Conservation (phyloP, 2,113 vertebrate genomes). For the Sturnira hondurensis region DNA sequence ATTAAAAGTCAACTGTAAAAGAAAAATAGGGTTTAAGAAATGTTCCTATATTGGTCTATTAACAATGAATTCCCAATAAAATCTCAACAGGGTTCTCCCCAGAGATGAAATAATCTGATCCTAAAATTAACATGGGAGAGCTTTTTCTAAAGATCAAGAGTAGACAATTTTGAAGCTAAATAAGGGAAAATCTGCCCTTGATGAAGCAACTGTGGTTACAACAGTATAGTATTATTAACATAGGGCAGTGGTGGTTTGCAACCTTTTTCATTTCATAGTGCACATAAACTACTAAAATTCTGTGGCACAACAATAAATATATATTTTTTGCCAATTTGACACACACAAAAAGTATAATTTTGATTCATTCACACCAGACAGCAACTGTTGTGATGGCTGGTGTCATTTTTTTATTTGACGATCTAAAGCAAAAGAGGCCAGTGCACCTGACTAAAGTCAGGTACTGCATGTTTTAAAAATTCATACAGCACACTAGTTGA, state of each 20-base stretch:
- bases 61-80: background rate
- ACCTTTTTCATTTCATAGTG: too few species aligned
- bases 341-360: background rate
- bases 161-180: background rate
- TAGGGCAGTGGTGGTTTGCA: background rate
- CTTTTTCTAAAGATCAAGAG: background rate
- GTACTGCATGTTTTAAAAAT: too few species aligned
- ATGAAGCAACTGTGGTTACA: background rate
- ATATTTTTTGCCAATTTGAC: too few species aligned
- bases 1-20: background rate
- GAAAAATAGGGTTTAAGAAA: background rate
- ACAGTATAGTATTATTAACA: background rate
- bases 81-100: background rate
- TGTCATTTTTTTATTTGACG: background rate
- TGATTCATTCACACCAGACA: background rate
- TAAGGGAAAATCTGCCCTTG: background rate
- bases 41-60: background rate
- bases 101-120: background rate
- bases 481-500: too few species aligned
- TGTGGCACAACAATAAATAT: too few species aligned
- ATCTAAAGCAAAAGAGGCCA: too few species aligned
- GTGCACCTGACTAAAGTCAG: too few species aligned
- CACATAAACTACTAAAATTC: too few species aligned
- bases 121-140: background rate
- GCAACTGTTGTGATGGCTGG: background rate